phyloP scores from a whole-genome alignment of 2,113 vertebrate species.

The Nansenia antarctica region DNA sequence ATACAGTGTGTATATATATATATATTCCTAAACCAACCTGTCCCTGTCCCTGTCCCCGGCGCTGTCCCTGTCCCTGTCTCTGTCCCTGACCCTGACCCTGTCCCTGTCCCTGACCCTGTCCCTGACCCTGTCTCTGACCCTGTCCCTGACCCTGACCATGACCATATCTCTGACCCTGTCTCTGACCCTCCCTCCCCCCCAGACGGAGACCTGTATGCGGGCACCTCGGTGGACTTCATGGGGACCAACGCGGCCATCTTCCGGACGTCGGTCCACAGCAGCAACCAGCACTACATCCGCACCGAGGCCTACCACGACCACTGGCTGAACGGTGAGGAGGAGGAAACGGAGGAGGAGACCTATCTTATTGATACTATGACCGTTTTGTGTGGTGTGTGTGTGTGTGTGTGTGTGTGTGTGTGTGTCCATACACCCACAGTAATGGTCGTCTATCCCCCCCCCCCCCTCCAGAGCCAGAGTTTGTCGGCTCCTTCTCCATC shows the following conservation, averaged over 20 bases:
- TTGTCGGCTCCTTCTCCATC: slow-evolving; percentile 78
- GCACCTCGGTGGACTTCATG: slow-evolving; percentile 86
- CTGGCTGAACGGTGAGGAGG: slow-evolving; percentile 84
- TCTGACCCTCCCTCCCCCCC: rapidly evolving
- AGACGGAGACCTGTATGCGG: slow-evolving; percentile 82
- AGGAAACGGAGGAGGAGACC: neutral
- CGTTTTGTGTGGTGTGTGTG: neutral
- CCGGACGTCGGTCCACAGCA: slow-evolving; percentile 72
- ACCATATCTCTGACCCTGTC: too few relatives aligned
- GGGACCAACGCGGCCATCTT: slow-evolving; percentile 83
- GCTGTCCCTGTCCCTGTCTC: too few relatives aligned
- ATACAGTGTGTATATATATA: neutral
- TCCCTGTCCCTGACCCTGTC: too few relatives aligned
- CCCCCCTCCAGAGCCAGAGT: slow-evolving; percentile 73
- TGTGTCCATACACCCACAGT: too few relatives aligned
- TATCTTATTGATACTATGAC: neutral
- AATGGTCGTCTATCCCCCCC: too few relatives aligned
- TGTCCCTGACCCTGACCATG: too few relatives aligned
- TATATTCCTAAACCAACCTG: neutral
- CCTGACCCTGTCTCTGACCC: too few relatives aligned
- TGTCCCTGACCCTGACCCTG: too few relatives aligned
- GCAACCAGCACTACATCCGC: slow-evolving; percentile 78
- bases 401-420: neutral
- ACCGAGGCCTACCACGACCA: slow-evolving; percentile 84
- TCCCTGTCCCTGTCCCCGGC: too few relatives aligned